Conservation (phyloP, 2,888 invertebrate species). For the Agelastica alni region DNA sequence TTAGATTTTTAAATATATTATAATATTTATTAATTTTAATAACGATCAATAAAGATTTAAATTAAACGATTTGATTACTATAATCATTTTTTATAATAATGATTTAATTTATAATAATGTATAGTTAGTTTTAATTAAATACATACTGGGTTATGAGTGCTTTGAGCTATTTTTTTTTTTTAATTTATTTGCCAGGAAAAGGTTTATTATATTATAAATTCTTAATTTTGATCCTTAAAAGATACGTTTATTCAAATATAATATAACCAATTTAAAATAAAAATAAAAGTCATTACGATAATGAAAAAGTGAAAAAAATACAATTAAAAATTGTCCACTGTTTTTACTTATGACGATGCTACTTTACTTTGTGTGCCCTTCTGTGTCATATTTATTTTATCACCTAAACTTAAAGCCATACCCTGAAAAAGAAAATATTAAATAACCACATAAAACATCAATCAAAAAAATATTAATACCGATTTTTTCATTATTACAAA, state of each 20-base stretch:
- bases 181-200: background rate
- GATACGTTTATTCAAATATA: conserved; percentile 2
- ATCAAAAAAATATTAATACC: too few species aligned
- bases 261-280: conserved; percentile 9
- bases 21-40: too few species aligned
- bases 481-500: too few species aligned
- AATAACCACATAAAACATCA: too few species aligned
- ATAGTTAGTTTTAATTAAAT: too few species aligned
- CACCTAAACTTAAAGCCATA: conserved; percentile 97
- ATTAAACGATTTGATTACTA: too few species aligned
- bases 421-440: conserved; percentile 73
- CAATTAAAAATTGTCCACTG: background rate
- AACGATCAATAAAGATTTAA: too few species aligned
- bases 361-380: conserved; percentile 65
- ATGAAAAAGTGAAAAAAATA: conserved; percentile 2
- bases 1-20: too few species aligned
- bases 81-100: too few species aligned
- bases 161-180: background rate
- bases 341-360: conserved; percentile 47
- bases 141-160: too few species aligned
- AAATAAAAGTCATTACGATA: conserved; percentile 5
- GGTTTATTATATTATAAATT: too few species aligned
- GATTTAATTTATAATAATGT: too few species aligned
- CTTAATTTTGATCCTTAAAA: conserved; percentile 1
- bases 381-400: conserved; percentile 95